Base-by-base conservation (phyloP, 2,797 vertebrate genomes). In the Tinamus major region DNA sequence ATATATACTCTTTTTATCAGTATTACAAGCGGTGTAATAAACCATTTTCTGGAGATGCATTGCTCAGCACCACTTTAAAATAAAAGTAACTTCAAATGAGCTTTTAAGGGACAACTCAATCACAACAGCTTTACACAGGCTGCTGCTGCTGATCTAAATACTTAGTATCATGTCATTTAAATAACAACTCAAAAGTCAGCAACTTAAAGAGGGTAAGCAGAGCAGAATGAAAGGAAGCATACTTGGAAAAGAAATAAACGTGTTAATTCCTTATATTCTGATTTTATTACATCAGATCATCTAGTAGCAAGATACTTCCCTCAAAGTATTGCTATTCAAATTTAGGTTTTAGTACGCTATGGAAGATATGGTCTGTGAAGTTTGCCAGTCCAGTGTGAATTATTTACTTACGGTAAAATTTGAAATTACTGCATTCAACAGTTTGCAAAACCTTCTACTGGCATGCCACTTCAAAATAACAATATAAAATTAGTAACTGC, bases 351-450 rank as follows among this genome's bases (percentile, higher is more conserved):
- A 80, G 85, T 81, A 81, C 0, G 13, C 20, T 64, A 27, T 68
- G 29, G 37, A 71, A n/a, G 56, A 21, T 33, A 70, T 64, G 64
- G 79, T 91, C 64, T 42, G 37, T 41, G 33, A 83, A 31, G 81
- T 93, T 94, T 87, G 85, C 41, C 70, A 70, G 55, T 61, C 72
- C 65, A 71, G 13, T 39, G 44, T 81, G 82, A 84, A 80, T 87
- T 89, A 87, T 70, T 78, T 82, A 71, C 87, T 92, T 90, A 92
- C 87, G 87, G 77, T 89, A 89, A 85, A 78, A 41, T 55, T 41
- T 83, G 2, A 86, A 78, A 78, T 87, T 14, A 67, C 31, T 81
- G 70, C 49, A 72, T 79, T 31, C n/a, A 90, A 51, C 42, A 86
- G 56, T 78, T 94, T 88, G 61, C 63, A 62, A 68, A 33, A 44